Evolutionary conservation across 1,140 invertebrate genomes (phyloP), one percentile per base, ranked within the genome.

Genomic region (Andrena cerasifolii): DNA sequence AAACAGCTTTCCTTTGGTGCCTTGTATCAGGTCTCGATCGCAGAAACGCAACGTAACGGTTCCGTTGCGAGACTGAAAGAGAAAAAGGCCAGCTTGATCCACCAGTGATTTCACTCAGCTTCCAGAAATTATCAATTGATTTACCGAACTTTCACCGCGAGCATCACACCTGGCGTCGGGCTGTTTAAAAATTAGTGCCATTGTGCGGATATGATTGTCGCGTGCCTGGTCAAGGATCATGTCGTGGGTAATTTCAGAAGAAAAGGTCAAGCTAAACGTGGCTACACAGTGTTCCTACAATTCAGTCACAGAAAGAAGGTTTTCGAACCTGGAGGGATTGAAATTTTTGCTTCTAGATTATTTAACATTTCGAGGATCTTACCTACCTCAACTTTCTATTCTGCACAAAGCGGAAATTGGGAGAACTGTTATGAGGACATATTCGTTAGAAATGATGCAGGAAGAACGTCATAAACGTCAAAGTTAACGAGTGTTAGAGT

Each of bases 91-190:
- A 26, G 33, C 3, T 47, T 45, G 28, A 36, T 70, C 24, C 26
- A 14, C 58, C 33, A 4, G 8, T 71, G 26, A 70, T 78, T 72
- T 71, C 75, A 62, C 66, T 54, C 36, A 54, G 58, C 53, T 59
- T 62, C 43, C 28, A 40, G 24, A 16, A 43, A 71, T 72, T 61
- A 76, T 62, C 21, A 36, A 72, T 66, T 33, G 53, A 82, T 68
- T 79, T 79, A 82, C 68, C 26, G 31, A 4, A 74, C 61, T 80
- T 80, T 73, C 62, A n/a, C 49, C 31, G 31, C 4, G 24, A 43
- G 51, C 18, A 68, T 68, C 73, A 68, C 24, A 10, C 67, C 24
- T 21, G 16, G 12, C 21, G 21, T 28, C 45, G 31, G 28, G 16
- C 21, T 40, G 31, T 36, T 31, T 10, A 40, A 56, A 49, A 10